These are phyloP conservation scores for Myocastor coypus DNA, from an alignment of 2,113 vertebrate species.

Conservation along the genomic window DNA sequence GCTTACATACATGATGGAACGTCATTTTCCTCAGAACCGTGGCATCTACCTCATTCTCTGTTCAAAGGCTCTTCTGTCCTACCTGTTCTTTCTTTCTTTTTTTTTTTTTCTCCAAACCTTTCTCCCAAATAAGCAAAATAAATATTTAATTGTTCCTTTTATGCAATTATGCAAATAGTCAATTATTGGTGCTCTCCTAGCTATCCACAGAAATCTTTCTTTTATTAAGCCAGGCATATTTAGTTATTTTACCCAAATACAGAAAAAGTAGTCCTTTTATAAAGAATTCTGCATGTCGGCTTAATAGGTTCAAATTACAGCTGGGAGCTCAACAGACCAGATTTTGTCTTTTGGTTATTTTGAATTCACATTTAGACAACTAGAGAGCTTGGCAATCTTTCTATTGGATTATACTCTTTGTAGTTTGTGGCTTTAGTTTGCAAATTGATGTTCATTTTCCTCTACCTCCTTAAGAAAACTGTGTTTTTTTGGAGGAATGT, in stretches of 20 bases:
- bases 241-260: neutral
- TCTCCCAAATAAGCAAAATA: neutral
- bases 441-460: neutral
- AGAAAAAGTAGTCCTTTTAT: neutral
- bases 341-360: neutral
- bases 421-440: neutral
- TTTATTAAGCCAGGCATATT: neutral
- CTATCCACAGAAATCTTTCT: neutral
- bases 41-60: neutral
- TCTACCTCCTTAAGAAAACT: neutral
- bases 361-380: neutral
- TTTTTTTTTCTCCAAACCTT: neutral
- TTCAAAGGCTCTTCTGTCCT: neutral
- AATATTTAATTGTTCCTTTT: neutral
- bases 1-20: rapidly evolving
- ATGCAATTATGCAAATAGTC: neutral
- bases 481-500: neutral
- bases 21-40: neutral
- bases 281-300: neutral
- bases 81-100: neutral
- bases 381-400: neutral
- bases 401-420: neutral
- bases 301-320: neutral
- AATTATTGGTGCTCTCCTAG: neutral
- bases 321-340: neutral